These are phyloP conservation scores for Arenicola marina DNA, from an alignment of 2,888 invertebrate species.

Conservation along the genomic window DNA sequence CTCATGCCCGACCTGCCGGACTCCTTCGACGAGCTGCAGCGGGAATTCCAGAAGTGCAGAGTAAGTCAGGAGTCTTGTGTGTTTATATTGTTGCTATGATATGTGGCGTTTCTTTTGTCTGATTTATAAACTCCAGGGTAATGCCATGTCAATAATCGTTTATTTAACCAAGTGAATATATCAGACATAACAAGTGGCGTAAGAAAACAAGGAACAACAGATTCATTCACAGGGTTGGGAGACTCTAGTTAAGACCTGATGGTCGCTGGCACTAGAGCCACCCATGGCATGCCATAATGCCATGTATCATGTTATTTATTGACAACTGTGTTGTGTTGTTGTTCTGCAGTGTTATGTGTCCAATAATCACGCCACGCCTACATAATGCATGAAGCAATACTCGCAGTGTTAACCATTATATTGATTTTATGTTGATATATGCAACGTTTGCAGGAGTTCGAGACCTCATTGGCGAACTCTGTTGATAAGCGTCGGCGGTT, in stretches of 20 bases:
- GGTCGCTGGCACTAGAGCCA: no score
- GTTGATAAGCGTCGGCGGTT: constrained; percentile 45
- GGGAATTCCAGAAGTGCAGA: constrained; percentile 49
- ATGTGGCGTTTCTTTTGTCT: no score
- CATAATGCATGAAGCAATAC: no score
- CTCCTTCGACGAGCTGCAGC: constrained; percentile 49
- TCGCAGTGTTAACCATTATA: neutral
- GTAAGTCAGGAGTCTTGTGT: constrained; percentile 29
- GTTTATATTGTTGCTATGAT: neutral
- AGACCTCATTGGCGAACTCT: constrained; percentile 41
- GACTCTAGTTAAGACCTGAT: no score
- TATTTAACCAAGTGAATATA: no score
- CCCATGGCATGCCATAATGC: neutral
- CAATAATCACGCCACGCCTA: no score
- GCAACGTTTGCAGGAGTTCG: constrained; percentile 44
- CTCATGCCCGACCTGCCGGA: constrained; percentile 44
- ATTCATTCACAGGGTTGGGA: no score
- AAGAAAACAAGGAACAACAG: no score
- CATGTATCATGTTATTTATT: neutral
- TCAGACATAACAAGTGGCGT: no score
- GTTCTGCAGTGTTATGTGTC: neutral
- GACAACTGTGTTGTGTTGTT: neutral
- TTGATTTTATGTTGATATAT: neutral
- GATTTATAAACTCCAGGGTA: no score
- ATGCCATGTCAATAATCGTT: no score